Evolutionary conservation across 1,140 invertebrate genomes (phyloP).

Genomic region (Heliconius nattereri): DNA sequence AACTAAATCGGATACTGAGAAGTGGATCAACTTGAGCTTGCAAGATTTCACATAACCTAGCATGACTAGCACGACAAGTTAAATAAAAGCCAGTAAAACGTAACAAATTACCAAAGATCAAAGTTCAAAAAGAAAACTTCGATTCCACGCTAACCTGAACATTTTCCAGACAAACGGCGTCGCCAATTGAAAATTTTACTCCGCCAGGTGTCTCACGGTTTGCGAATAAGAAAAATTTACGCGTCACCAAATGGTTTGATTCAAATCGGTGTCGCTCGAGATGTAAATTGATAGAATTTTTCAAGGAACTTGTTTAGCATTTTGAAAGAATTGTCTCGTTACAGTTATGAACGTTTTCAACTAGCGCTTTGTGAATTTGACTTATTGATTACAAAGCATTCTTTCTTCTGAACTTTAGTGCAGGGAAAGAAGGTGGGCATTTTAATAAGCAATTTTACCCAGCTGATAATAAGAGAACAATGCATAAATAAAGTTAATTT

Average conservation of each 20-base stretch:
- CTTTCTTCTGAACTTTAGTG: neutral
- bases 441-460: no score
- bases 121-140: neutral
- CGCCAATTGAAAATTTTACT: slow-evolving; percentile 28
- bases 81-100: neutral
- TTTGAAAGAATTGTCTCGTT: neutral
- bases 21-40: no score
- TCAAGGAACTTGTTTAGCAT: slow-evolving; percentile 15
- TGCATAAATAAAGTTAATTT: no score
- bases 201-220: slow-evolving; percentile 21
- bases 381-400: neutral
- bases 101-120: neutral
- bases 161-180: slow-evolving; percentile 20
- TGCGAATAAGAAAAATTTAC: slow-evolving; percentile 25
- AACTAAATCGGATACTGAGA: no score
- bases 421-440: no score
- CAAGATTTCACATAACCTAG: no score
- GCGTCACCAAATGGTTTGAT: slow-evolving; percentile 21
- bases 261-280: slow-evolving; percentile 24
- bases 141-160: slow-evolving; percentile 3
- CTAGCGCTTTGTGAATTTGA: neutral
- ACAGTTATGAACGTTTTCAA: neutral
- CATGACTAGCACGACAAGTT: neutral
- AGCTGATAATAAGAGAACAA: no score
- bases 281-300: slow-evolving; percentile 26